phyloP scores from a whole-genome alignment of 2,113 vertebrate species.

The Misgurnus anguillicaudatus region DNA sequence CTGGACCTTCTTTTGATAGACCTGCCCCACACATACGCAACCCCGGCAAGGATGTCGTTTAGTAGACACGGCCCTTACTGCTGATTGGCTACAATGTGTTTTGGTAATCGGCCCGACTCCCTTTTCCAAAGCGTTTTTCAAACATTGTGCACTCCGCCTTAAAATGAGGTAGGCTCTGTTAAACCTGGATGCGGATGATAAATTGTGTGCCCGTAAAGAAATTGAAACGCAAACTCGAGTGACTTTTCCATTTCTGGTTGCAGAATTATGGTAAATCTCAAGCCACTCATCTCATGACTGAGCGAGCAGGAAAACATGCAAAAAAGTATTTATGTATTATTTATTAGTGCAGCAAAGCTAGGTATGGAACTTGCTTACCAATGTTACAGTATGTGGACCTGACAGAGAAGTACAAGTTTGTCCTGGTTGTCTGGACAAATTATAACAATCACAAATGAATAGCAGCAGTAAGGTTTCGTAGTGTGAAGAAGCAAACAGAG shows the following conservation, averaged over 20 bases:
- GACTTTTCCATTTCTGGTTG: constrained; percentile 38
- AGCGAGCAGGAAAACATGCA: constrained; percentile 23
- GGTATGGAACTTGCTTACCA: constrained; percentile 54
- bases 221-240: constrained; percentile 36
- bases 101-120: too few relatives aligned
- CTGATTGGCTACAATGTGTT: too few relatives aligned
- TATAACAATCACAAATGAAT: constrained; percentile 7
- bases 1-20: too few relatives aligned
- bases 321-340: constrained; percentile 52
- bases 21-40: too few relatives aligned
- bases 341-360: constrained; percentile 60
- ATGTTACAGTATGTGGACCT: constrained; percentile 33
- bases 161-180: constrained; percentile 43
- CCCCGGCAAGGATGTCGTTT: too few relatives aligned
- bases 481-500: constrained; percentile 41
- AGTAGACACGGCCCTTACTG: too few relatives aligned
- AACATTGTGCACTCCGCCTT: too few relatives aligned
- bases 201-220: constrained; percentile 51
- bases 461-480: not conserved
- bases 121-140: too few relatives aligned
- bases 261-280: constrained; percentile 41
- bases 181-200: constrained; percentile 66
- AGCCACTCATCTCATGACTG: constrained; percentile 43
- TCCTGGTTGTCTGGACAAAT: constrained; percentile 55
- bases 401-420: constrained; percentile 17